Evolutionary conservation across 1,140 invertebrate genomes (phyloP), one percentile per base, ranked within the genome.

Genomic region (Ditylenchus dipsaci): DNA sequence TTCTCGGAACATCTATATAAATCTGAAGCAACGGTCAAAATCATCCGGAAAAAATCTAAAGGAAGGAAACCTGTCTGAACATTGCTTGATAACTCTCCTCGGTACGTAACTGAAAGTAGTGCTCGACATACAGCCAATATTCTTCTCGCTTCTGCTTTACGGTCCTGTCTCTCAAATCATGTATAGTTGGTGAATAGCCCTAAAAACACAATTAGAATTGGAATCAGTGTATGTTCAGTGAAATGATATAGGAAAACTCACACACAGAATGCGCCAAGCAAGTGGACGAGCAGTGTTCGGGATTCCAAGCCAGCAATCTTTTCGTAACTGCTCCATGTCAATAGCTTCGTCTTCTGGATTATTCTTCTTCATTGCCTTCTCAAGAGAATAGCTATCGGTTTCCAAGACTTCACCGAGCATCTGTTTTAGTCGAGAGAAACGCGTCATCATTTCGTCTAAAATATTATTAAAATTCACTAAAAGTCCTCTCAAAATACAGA

Each of bases 1-100:
- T 96, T 84, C 93, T 87, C 71, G 92, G 93, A 79, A 96, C 92
- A 86, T 96, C 93, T 81, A 95, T 96, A 84, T 94, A 91, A 84
- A 96, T 95, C 88, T 91, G 68, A 67, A 64, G 56, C n/a, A 0
- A 49, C 30, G 38, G 67, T 19, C 5, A 1, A 71, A 33, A 45
- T 29, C n/a, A 19, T 68, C 8, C 8, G 49, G 8, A 53, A 5
- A 53, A 53, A 53, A n/a, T 7, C 23, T 53, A 15, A 21, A 26
- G 3, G 15, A 17, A 53, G 3, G n/a, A 53, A 53, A 89, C 88
- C 85, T 93, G 92, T 83, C 91, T 87, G 86, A 95, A 96, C 53
- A 92, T 97, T 80, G 96, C 92, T 83, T 91, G 88, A 84, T 92
- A 90, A 53, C 88, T 87, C 82, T 96, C 93, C 80, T 97, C 92